A percentile compares a stretch with the other conserved stretches of the same genome.
phyloP scores from a whole-genome alignment of 2,113 vertebrate genomes.

The Hyperopisus bebe region DNA sequence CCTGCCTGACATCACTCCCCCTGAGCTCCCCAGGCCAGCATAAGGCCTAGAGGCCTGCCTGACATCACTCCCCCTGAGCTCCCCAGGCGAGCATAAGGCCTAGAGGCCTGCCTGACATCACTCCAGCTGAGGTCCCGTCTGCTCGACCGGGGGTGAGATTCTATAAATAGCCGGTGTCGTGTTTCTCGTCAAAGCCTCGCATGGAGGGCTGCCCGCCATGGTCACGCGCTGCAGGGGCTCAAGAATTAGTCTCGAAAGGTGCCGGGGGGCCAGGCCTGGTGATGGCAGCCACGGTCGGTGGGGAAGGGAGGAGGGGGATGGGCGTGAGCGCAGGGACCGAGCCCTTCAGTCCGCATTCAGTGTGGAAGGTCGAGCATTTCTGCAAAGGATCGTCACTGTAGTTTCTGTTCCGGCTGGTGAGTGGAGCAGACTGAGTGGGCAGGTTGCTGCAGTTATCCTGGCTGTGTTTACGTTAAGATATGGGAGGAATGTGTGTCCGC shows the following conservation, averaged over 20 bases:
- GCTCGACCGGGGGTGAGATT: not conserved
- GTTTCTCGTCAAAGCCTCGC: conserved; percentile 42
- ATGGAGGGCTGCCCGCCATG: not conserved
- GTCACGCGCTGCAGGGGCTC: conserved; percentile 2
- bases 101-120: not conserved
- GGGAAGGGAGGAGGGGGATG: not conserved
- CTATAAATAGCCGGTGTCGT: conserved; percentile 44
- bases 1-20: too few relatives aligned
- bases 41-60: too few relatives aligned
- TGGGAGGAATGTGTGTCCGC: conserved; percentile 52
- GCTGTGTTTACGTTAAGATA: conserved; percentile 47
- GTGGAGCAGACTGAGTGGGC: too few relatives aligned
- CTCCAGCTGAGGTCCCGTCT: not conserved
- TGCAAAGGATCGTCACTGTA: not conserved
- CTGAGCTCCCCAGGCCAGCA: too few relatives aligned
- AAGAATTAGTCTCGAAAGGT: conserved; percentile 34
- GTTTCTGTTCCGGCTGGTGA: not conserved
- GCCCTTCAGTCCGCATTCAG: not conserved
- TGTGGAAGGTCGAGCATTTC: not conserved
- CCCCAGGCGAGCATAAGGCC: not conserved
- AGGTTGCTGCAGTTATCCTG: conserved; percentile 25
- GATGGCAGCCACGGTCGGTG: not conserved
- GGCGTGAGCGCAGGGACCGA: not conserved
- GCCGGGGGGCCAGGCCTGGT: not conserved
- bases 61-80: not conserved